Conservation (phyloP, 2,797 vertebrate species). For the Microhierax caerulescens region DNA sequence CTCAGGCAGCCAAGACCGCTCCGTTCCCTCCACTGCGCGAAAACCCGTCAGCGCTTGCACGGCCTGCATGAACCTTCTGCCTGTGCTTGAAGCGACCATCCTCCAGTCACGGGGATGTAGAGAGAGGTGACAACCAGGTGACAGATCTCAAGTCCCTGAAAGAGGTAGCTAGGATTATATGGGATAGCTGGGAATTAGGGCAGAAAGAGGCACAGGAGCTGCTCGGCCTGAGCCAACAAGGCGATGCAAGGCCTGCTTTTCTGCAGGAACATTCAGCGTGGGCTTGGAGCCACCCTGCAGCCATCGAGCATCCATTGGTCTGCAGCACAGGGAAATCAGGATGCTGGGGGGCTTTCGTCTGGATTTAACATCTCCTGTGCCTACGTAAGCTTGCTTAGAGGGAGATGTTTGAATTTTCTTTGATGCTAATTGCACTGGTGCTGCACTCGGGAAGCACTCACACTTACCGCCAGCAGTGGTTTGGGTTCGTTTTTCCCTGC, state of each 20-base stretch:
- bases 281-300: background rate
- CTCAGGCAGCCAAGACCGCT: background rate
- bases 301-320: accelerated
- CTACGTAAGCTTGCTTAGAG: background rate
- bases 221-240: background rate
- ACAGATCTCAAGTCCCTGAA: background rate
- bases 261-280: background rate
- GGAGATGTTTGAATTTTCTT: background rate
- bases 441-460: background rate
- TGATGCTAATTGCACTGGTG: background rate
- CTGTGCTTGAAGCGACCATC: background rate
- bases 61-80: background rate
- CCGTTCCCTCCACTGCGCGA: background rate
- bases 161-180: background rate
- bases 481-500: background rate
- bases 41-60: background rate
- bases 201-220: background rate
- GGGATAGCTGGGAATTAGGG: background rate
- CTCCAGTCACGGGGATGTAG: background rate
- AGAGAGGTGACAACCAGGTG: background rate
- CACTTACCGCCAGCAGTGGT: background rate
- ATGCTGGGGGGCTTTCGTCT: background rate
- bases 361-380: background rate
- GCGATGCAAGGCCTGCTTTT: background rate
- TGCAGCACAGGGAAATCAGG: background rate